Evolutionary conservation across 2,113 vertebrate species (phyloP), one percentile per base, ranked within the genome.

Genomic region (Lycocorax pyrrhopterus): DNA sequence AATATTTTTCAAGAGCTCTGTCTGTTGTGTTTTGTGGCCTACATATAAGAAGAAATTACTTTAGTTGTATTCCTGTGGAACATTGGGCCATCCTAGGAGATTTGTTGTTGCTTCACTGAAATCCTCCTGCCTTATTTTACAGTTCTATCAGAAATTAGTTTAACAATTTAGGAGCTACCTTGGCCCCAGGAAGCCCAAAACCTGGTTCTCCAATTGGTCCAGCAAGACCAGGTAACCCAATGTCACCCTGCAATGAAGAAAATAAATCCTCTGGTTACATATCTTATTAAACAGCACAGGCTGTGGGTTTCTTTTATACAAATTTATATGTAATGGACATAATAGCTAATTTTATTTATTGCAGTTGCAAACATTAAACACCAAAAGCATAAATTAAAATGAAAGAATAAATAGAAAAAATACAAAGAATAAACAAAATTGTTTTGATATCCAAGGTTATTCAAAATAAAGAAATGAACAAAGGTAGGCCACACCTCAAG

Each of bases 171-270:
- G 47, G 37, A 88, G 68, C 79, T 97, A 99, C 99, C 98, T 99
- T 99, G 95, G 98, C 98, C 78, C 99, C 99, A 93, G 98, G 98
- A 93, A 99, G 97, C 72, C 99, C 99, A 80, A 98, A 96, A 60
- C 98, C 98, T 89, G 98, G 98, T 97, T 99, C 99, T 80, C 99
- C 99, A 89, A 98, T 32, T 53, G 97, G 98, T 62, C 99, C 99
- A 92, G 97, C 46, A 47, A 98, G 97, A 84, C 99, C 99, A 93
- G 96, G 35, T 47, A 98, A 97, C 32, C 99, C 99, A 27, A 93
- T 19, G 66, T 99, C 98, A 91, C 99, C 99, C 99, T 99, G 82
- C 49, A 89, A 94, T 46, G 94, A 67, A 95, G 78, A 89, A 94
- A 89, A 95, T 15, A 88, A 10, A 56, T 56, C 41, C 8, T 46